Evolutionary conservation across 2,888 invertebrate species (phyloP), one percentile per base, ranked within the genome.

Genomic region (Volucella inflata): DNA sequence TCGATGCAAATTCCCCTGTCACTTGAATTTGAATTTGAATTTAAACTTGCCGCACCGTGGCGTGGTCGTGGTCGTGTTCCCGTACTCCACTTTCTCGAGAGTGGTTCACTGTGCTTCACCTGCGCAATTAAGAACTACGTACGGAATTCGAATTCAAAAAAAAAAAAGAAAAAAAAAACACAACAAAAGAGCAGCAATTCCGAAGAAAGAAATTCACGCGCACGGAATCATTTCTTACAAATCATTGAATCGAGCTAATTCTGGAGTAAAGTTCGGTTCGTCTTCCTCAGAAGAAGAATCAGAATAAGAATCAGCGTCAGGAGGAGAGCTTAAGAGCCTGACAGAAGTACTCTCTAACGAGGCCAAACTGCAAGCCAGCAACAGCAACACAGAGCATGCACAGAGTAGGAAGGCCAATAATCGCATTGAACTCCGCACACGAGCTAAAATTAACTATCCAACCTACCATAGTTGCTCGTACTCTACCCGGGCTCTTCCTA

Each of bases 281-380:
- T 76, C 71, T 84, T 74, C 67, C 30, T 72, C 40, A 12, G 67
- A 68, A 78, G 67, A 68, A 78, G 57, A 71, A 46, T 53, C 62
- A 30, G 30, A 6, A 30, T 30, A 6, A 30, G 30, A 6, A 30
- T 3, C 6, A 30, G 30, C 30, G 30, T 30, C 6, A 30, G 30
- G 12, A 62, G 59, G 6, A 16, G 12, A 57, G 79, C 65, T 79
- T 74, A 79, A 70, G 59, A 71, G 74, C 46, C 79, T 53, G 48
- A 74, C 68, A 75, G n/a, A n/a, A n/a, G 68, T 62, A 59, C 57
- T 68, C 57, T 77, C 64, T 81, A 85, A 85, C 85, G 85, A 85
- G 85, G 85, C 81, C 85, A 81, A 85, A 81, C 81, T 85, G 81
- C 85, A 85, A 80, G 84, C 80, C 79, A n/a, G n/a, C n/a, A n/a